A percentile compares a stretch with the other conserved stretches of the same genome.
Conservation (phyloP, 2,113 vertebrate genomes). For the Balaeniceps rex region DNA sequence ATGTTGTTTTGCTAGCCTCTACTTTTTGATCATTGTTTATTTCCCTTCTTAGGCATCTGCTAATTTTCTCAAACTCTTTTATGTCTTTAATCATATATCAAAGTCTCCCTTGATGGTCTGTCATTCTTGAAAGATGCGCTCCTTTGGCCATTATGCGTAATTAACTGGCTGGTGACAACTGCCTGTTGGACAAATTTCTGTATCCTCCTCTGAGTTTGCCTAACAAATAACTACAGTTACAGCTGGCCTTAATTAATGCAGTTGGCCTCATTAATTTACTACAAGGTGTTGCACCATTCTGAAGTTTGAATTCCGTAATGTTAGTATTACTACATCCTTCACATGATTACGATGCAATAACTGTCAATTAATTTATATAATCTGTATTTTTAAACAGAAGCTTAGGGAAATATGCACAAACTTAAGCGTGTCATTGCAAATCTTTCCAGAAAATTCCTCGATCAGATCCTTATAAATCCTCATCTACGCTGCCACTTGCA, state of each 20-base stretch:
- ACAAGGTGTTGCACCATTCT: neutral
- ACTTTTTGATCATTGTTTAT: neutral
- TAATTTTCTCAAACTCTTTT: neutral
- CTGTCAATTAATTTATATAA: neutral
- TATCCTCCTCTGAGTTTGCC: neutral
- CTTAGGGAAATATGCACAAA: neutral
- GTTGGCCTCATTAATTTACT: neutral
- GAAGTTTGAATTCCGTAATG: neutral
- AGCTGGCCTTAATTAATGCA: neutral
- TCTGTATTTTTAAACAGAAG: neutral
- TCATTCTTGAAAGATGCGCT: neutral
- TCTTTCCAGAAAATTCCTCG: neutral
- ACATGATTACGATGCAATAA: too few species aligned
- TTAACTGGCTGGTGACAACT: neutral
- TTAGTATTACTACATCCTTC: neutral
- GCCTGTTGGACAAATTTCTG: neutral
- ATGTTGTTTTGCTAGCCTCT: neutral
- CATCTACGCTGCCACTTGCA: neutral
- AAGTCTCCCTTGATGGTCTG: neutral
- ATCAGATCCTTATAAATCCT: constrained; percentile 4
- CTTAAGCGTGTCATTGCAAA: neutral
- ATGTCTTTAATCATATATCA: neutral
- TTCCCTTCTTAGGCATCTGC: neutral
- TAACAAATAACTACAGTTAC: neutral
- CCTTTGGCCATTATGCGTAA: neutral